These are phyloP conservation scores for Glossophaga mutica DNA, from an alignment of 2,797 vertebrate species.

Conservation along the genomic window DNA sequence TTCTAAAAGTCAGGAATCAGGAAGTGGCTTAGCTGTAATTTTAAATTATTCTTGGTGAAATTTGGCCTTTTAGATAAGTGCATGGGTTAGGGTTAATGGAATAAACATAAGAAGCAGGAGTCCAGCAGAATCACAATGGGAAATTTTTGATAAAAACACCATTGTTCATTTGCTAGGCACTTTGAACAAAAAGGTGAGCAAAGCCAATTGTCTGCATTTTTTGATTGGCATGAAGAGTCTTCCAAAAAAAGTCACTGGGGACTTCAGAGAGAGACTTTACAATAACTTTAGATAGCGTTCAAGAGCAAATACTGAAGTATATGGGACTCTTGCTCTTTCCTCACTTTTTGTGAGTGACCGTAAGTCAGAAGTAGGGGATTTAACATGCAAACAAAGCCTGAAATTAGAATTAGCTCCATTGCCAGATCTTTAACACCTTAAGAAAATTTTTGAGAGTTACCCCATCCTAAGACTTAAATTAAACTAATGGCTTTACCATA, in stretches of 20 bases:
- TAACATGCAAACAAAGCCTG: background rate
- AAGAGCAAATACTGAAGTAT: background rate
- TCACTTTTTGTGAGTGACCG: background rate
- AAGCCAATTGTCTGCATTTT: background rate
- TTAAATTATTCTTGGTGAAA: slow-evolving; percentile 3
- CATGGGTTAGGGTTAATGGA: background rate
- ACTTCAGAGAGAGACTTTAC: background rate
- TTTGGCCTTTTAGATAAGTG: background rate
- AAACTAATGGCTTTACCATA: background rate
- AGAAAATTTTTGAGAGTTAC: background rate
- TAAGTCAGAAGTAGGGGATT: background rate
- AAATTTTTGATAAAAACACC: background rate
- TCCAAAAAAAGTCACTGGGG: background rate
- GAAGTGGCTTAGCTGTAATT: background rate
- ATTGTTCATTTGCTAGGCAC: background rate
- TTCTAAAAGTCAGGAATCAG: background rate
- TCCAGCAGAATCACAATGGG: background rate
- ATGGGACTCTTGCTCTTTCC: background rate
- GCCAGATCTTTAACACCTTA: background rate
- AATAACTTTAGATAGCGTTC: background rate
- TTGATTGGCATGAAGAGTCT: background rate
- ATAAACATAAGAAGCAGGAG: background rate
- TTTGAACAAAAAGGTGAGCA: background rate
- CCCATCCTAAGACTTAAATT: background rate
- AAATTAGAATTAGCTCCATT: background rate